phyloP scores from a whole-genome alignment of 2,888 invertebrate species.

The Epirrhoe tristata region DNA sequence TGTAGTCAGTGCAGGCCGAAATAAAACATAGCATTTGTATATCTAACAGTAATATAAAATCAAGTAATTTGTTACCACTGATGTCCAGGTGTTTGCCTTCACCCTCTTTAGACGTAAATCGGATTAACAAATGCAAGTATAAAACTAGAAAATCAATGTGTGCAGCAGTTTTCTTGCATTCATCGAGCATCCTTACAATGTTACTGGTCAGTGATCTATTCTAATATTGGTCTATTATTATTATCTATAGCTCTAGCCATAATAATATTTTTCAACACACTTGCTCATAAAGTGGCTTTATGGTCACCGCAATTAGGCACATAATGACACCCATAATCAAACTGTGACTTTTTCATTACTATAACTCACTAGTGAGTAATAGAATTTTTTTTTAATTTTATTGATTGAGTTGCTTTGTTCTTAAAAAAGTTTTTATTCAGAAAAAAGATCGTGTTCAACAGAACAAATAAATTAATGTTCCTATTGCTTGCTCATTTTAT shows the following conservation, averaged over 20 bases:
- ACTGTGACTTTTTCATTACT: no score
- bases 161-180: constrained; percentile 28
- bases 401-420: no score
- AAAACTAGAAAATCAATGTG: constrained; percentile 32
- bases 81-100: constrained; percentile 39
- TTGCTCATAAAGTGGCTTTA: no score
- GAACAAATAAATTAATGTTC: no score
- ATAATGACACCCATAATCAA: no score
- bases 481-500: no score
- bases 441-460: no score
- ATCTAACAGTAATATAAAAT: constrained; percentile 22
- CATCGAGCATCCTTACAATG: constrained; percentile 32
- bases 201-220: constrained; percentile 29
- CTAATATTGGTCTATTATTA: background rate
- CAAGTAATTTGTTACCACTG: constrained; percentile 36
- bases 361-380: no score
- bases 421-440: no score
- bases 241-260: background rate
- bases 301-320: no score
- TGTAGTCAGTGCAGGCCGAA: constrained; percentile 1
- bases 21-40: constrained; percentile 16
- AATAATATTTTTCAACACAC: background rate
- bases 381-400: no score
- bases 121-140: constrained; percentile 31
- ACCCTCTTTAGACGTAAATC: constrained; percentile 32